These are phyloP conservation scores for Bombyx mori DNA, from an alignment of 1,140 invertebrate genomes.

Conservation along the genomic window DNA sequence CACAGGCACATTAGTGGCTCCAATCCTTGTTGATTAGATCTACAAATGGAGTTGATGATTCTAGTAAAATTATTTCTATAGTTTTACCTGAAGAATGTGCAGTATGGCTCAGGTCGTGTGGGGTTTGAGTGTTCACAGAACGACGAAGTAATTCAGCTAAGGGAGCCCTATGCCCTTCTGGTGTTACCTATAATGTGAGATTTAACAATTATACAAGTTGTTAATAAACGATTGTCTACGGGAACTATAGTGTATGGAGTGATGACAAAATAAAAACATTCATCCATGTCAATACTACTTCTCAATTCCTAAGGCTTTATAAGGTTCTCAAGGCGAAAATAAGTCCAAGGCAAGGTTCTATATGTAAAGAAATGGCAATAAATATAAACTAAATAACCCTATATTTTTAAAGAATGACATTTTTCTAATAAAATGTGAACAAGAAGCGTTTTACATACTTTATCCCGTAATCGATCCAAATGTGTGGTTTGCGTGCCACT, in stretches of 20 bases:
- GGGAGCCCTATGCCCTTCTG: conserved; percentile 88
- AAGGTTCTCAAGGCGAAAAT: too few species aligned
- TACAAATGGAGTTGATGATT: conserved; percentile 1
- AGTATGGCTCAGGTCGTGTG: conserved; percentile 69
- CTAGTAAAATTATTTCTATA: conserved; percentile 7
- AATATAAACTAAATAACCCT: too few species aligned
- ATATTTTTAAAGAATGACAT: too few species aligned
- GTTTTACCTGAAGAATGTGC: conserved; percentile 66
- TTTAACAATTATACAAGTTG: too few species aligned
- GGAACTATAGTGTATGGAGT: too few species aligned
- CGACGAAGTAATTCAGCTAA: conserved; percentile 82
- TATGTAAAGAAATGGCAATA: too few species aligned
- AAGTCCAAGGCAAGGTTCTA: too few species aligned
- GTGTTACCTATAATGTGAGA: conserved; percentile 70
- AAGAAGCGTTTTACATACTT: conserved; percentile 30
- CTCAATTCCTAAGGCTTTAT: too few species aligned
- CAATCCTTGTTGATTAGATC: neutral
- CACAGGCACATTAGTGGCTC: neutral
- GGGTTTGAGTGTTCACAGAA: conserved; percentile 88
- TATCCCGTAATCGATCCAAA: conserved; percentile 62
- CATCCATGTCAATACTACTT: too few species aligned
- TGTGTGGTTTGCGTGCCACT: conserved; percentile 63
- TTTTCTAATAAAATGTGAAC: too few species aligned
- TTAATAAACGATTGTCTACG: too few species aligned
- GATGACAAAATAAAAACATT: too few species aligned